Evolutionary conservation across 2,797 vertebrate species (phyloP).

Genomic region (Pseudopleuronectes americanus): DNA sequence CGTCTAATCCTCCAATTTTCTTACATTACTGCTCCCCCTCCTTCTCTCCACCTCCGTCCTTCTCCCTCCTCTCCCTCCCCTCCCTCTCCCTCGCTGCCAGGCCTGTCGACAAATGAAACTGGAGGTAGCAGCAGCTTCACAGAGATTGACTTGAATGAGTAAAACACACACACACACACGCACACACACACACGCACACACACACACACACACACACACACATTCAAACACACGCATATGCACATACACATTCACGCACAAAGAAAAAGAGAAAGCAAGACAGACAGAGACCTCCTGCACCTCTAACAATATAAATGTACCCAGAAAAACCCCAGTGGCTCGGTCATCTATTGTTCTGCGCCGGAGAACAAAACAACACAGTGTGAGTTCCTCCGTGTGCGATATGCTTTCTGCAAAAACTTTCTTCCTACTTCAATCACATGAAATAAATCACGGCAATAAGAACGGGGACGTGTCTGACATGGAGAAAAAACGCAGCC

Average conservation of each 20-base stretch:
- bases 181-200: slow-evolving; percentile 45
- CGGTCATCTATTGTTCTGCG: slow-evolving; percentile 45
- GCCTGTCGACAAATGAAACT: slow-evolving; percentile 77
- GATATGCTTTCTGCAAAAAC: slow-evolving; percentile 27
- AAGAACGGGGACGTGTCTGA: slow-evolving; percentile 3
- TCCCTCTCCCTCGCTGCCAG: slow-evolving; percentile 37
- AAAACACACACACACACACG: slow-evolving; percentile 54
- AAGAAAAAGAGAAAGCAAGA: slow-evolving; percentile 38
- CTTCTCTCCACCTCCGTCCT: slow-evolving; percentile 51
- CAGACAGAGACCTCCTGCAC: slow-evolving; percentile 59
- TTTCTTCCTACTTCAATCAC: not conserved
- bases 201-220: not conserved
- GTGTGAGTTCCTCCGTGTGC: slow-evolving; percentile 16
- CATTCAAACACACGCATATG: slow-evolving; percentile 13
- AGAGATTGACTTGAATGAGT: slow-evolving; percentile 71
- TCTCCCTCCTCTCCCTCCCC: slow-evolving; percentile 7
- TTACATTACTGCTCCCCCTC: slow-evolving; percentile 77
- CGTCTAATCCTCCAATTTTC: slow-evolving; percentile 84
- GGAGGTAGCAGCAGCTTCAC: slow-evolving; percentile 69
- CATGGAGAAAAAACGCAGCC: slow-evolving; percentile 1
- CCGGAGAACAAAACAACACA: not conserved
- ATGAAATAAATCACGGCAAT: slow-evolving; percentile 7
- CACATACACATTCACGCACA: not conserved
- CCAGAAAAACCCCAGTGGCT: slow-evolving; percentile 43
- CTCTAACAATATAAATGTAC: slow-evolving; percentile 63